Conservation (phyloP, 2,797 vertebrate species). For the Poeciliopsis turneri region DNA sequence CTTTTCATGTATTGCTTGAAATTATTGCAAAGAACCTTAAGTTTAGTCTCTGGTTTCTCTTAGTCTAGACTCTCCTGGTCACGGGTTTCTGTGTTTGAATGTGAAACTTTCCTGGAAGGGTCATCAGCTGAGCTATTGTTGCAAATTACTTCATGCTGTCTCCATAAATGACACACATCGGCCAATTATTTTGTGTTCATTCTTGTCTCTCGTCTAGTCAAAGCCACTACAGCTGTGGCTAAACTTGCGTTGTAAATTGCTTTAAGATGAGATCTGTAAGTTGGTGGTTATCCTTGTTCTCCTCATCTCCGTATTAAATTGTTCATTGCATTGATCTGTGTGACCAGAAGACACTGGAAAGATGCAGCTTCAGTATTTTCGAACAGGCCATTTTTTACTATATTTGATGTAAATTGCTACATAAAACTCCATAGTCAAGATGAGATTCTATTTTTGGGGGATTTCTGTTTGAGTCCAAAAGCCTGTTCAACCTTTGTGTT, state of each 20-base stretch:
- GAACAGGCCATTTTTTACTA: neutral
- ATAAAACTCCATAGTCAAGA: neutral
- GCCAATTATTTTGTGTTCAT: neutral
- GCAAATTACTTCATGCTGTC: neutral
- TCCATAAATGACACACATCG: neutral
- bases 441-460: neutral
- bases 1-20: neutral
- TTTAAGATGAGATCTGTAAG: neutral
- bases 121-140: neutral
- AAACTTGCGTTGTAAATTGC: neutral
- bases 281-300: neutral
- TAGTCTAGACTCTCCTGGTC: neutral
- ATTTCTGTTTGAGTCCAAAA: neutral
- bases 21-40: neutral
- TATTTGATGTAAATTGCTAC: neutral
- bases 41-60: neutral
- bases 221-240: neutral
- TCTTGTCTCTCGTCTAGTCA: neutral
- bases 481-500: neutral
- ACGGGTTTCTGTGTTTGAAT: neutral
- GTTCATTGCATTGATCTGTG: neutral
- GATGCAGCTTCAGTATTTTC: neutral
- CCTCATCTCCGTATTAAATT: neutral
- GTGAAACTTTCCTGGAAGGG: neutral
- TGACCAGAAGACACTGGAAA: neutral